Evolutionary conservation across 1,140 invertebrate genomes (phyloP), one percentile per base, ranked within the genome.

Genomic region (Anastrepha obliqua): DNA sequence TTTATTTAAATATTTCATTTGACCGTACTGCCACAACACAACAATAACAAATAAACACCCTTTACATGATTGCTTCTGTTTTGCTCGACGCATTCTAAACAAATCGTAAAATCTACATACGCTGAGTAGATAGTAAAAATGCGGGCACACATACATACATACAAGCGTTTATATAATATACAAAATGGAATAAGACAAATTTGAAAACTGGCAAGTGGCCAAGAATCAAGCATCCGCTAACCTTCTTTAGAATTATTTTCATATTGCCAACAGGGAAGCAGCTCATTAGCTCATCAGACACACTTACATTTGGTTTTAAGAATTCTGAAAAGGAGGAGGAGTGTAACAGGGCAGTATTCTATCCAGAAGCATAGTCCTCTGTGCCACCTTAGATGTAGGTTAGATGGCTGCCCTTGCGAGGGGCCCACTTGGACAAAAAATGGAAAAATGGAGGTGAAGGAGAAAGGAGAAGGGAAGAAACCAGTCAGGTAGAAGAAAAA

Each of bases 1-100:
- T 81, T 81, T 81, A 39, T 39, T 58, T 55, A 81, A 17, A 20
- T n/a, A 20, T 58, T 81, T 51, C 6, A 81, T 81, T 81, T 81
- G n/a, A 81, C 17, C n/a, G 20, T 29, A 42, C 7, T 29, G 74
- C 74, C 74, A 20, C 8, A 62, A 62, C 60, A 62, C 4, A 62
- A 17, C 4, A 15, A 62, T 29, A 51, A 81, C 47, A 81, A 55
- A 29, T 20, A 81, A 81, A 17, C 29, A 81, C 47, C 74, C n/a
- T 81, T 81, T 55, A 55, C 15, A 81, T 55, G 51, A n/a, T 81
- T 81, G n/a, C 62, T 90, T 92, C 62, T 91, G 91, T 92, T 91
- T 90, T 92, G 91, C 90, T 91, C 85, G 87, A 88, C 88, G 65
- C 89, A 90, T 91, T 91, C 91, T 91, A 91, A 90, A 91, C 91